Evolutionary conservation across 23 tunicate species (phyloP).

Genomic region (Diplosoma virens): DNA sequence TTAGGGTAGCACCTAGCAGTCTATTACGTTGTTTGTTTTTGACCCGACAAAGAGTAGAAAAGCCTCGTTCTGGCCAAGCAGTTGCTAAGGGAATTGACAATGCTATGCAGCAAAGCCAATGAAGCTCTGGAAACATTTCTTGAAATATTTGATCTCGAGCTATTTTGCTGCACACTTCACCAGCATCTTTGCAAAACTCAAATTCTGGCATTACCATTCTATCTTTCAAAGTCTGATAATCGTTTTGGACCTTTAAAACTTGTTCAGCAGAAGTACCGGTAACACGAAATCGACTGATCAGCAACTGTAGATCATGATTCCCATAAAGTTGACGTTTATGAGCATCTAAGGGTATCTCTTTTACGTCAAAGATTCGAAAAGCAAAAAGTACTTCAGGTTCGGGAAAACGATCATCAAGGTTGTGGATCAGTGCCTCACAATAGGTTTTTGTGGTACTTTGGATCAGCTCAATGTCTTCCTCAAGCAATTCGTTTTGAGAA

Average conservation of each 20-base stretch:
- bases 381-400: no score
- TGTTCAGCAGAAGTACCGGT: constrained; percentile 17
- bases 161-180: constrained; percentile 41
- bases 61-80: constrained; percentile 39
- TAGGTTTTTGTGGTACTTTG: no score
- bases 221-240: constrained; percentile 34
- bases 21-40: constrained; percentile 36
- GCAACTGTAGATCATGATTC: constrained; percentile 36
- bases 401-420: no score
- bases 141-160: constrained; percentile 36
- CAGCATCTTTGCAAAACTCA: constrained; percentile 40
- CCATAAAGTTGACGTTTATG: constrained; percentile 19
- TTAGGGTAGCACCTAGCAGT: constrained; percentile 33
- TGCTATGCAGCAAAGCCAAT: constrained; percentile 48
- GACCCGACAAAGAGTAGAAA: constrained; percentile 33
- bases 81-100: constrained; percentile 32
- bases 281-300: constrained; percentile 28
- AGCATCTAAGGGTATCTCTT: no score
- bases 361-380: no score
- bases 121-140: constrained; percentile 41
- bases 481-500: no score
- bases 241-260: constrained; percentile 26
- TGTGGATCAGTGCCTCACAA: no score
- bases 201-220: constrained; percentile 37
- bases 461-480: no score